These are phyloP conservation scores for Philonicus albiceps DNA, from an alignment of 2,888 invertebrate genomes.

Conservation along the genomic window DNA sequence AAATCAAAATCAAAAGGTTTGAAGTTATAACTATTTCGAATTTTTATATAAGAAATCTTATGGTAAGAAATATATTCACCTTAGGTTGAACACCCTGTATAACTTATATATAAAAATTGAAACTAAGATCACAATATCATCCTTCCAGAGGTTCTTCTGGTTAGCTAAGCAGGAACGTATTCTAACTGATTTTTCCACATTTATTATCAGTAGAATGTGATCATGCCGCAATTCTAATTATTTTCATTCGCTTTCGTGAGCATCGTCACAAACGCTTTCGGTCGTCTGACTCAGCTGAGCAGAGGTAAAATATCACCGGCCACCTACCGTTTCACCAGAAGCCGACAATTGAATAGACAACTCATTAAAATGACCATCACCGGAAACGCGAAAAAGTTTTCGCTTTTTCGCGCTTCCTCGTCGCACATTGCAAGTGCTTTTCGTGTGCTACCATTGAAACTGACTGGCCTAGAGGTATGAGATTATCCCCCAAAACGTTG, in stretches of 20 bases:
- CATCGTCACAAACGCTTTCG: neutral
- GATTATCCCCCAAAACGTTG: neutral
- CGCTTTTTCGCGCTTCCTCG: neutral
- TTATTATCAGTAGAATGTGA: neutral
- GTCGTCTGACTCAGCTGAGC: neutral
- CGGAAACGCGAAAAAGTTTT: neutral
- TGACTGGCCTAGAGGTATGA: neutral
- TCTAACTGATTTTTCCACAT: neutral
- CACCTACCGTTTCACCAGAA: neutral
- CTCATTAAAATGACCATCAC: neutral
- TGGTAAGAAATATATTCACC: no score
- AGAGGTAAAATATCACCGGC: neutral
- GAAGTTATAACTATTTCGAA: no score
- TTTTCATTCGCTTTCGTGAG: neutral
- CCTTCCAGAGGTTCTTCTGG: neutral
- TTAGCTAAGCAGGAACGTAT: no score
- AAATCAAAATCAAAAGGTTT: no score
- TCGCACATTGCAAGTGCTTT: neutral
- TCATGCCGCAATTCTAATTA: neutral
- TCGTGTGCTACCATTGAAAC: neutral
- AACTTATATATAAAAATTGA: no score
- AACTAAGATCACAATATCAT: neutral
- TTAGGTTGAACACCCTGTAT: no score
- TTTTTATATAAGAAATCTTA: no score
- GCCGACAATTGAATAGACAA: neutral